phyloP scores from a whole-genome alignment of 2,888 invertebrate genomes.

The Pterostichus madidus region DNA sequence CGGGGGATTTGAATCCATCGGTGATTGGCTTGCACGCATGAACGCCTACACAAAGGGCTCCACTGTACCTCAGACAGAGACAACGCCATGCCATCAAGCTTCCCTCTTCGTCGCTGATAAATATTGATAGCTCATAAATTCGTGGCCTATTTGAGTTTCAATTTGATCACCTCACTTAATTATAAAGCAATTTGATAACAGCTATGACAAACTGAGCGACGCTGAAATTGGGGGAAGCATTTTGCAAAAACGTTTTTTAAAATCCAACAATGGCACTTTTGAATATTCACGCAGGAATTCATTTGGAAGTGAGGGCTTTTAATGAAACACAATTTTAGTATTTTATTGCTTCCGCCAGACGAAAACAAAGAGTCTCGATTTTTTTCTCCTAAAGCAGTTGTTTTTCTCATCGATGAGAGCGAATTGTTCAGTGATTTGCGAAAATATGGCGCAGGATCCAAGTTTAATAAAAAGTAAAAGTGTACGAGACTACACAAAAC shows the following conservation, averaged over 20 bases:
- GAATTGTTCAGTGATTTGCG: slow-evolving; percentile 58
- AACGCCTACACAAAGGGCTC: slow-evolving; percentile 51
- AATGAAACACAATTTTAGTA: slow-evolving; percentile 61
- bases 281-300: slow-evolving; percentile 59
- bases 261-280: slow-evolving; percentile 21
- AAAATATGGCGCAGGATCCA: slow-evolving; percentile 37
- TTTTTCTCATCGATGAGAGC: slow-evolving; percentile 49
- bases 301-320: slow-evolving; percentile 56
- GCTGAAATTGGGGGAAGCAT: neutral
- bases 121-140: slow-evolving; percentile 67
- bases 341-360: slow-evolving; percentile 59
- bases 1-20: slow-evolving; percentile 37
- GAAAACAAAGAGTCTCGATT: slow-evolving; percentile 39
- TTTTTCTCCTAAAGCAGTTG: slow-evolving; percentile 40
- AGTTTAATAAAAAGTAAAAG: slow-evolving; percentile 41
- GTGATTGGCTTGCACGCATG: slow-evolving; percentile 60
- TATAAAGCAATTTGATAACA: slow-evolving; percentile 64
- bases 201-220: slow-evolving; percentile 50
- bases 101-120: slow-evolving; percentile 57
- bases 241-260: slow-evolving; percentile 51
- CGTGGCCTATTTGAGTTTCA: slow-evolving; percentile 62
- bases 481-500: neutral
- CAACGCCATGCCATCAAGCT: slow-evolving; percentile 6
- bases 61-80: neutral
- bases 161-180: slow-evolving; percentile 64